phyloP scores from a whole-genome alignment of 2,797 vertebrate genomes.

The Pseudocheirus occidentalis region DNA sequence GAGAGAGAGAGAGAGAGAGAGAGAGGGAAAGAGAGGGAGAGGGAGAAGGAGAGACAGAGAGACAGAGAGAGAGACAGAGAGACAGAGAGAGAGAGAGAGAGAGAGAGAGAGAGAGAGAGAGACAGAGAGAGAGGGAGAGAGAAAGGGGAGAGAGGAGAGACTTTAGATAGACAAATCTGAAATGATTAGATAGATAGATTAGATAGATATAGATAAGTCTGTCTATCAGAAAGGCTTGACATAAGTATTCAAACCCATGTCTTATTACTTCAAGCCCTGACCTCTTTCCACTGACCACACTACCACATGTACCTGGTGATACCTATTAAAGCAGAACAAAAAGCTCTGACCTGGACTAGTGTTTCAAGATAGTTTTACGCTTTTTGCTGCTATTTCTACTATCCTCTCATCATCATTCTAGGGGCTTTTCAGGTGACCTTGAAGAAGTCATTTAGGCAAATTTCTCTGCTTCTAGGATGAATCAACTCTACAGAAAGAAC shows the following conservation, averaged over 20 bases:
- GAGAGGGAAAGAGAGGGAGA: fast-evolving
- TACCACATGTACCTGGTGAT: neutral
- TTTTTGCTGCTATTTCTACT: conserved; percentile 57
- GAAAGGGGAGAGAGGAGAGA: neutral
- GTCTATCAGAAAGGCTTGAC: neutral
- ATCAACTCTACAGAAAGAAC: conserved; percentile 56
- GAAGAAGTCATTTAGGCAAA: conserved; percentile 64
- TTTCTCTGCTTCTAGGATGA: conserved; percentile 69
- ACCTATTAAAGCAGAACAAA: conserved; percentile 20
- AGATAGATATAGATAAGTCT: neutral
- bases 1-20: neutral
- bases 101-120: too few species aligned
- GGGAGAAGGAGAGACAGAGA: too few species aligned
- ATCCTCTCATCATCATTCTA: conserved; percentile 11
- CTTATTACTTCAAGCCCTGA: neutral
- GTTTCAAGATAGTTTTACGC: conserved; percentile 47
- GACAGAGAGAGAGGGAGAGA: too few species aligned
- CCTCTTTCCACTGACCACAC: neutral
- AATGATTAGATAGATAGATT: neutral
- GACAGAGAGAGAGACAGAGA: too few species aligned
- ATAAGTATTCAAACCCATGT: neutral
- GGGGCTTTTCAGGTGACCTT: conserved; percentile 64
- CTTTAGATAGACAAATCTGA: neutral
- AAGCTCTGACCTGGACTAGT: conserved; percentile 4
- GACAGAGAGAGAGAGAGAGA: neutral